phyloP scores from a whole-genome alignment of 1,140 invertebrate genomes.

The Steinernema feltiae region DNA sequence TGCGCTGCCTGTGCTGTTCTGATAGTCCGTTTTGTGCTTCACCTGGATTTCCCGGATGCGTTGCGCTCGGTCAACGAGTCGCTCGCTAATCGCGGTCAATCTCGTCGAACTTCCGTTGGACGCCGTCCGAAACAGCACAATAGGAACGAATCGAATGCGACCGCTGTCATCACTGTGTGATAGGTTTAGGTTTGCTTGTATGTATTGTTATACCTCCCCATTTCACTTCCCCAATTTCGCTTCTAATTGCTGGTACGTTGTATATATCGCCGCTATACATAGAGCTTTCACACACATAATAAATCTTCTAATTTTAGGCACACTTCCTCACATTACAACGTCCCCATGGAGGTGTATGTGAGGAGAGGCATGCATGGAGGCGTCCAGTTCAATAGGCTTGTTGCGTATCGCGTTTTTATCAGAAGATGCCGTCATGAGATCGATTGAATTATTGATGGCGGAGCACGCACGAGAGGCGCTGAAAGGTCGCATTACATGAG shows the following conservation, averaged over 20 bases:
- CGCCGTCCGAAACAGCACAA: not conserved
- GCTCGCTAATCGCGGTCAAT: not conserved
- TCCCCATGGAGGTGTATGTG: too few relatives aligned
- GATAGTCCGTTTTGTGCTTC: not conserved
- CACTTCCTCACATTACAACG: too few relatives aligned
- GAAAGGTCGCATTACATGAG: too few relatives aligned
- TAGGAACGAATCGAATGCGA: not conserved
- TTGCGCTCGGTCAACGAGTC: not conserved
- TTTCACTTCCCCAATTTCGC: not conserved
- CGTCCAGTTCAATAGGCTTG: too few relatives aligned
- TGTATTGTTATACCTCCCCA: not conserved
- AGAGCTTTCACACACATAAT: not conserved
- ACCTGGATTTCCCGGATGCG: conserved; percentile 4
- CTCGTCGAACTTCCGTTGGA: not conserved
- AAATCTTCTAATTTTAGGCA: not conserved
- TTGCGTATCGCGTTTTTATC: too few relatives aligned
- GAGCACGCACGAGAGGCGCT: too few relatives aligned
- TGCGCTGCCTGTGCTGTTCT: not conserved
- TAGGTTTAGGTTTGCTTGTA: not conserved
- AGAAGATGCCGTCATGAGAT: too few relatives aligned
- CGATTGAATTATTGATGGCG: too few relatives aligned
- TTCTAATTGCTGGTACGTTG: not conserved
- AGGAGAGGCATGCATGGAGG: too few relatives aligned
- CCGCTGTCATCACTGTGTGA: not conserved
- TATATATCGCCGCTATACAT: not conserved